These are phyloP conservation scores for Campoplex nolae DNA, from an alignment of 2,888 invertebrate genomes.

Conservation along the genomic window DNA sequence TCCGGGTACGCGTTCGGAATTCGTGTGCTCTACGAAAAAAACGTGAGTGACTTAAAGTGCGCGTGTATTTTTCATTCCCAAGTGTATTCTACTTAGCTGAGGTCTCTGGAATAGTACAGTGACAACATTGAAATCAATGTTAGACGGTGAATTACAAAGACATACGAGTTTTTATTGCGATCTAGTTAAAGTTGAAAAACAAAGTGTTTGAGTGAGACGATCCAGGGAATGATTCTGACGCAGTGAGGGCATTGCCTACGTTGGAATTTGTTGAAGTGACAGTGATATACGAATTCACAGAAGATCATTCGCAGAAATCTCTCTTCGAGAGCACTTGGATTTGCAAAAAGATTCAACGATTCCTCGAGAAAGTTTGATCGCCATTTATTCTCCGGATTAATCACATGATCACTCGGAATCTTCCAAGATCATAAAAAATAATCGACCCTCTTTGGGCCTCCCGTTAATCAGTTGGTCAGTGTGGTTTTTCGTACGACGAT, in stretches of 20 bases:
- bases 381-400: background rate
- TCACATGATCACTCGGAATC: background rate
- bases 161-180: background rate
- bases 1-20: background rate
- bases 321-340: background rate
- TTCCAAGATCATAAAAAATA: background rate
- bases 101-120: background rate
- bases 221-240: background rate
- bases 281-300: background rate
- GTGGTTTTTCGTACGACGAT: slow-evolving; percentile 1
- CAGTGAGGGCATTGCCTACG: background rate
- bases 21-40: background rate
- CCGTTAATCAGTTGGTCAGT: slow-evolving; percentile 11
- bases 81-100: background rate
- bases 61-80: background rate
- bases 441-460: background rate
- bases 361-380: background rate
- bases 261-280: background rate
- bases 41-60: slow-evolving; percentile 26
- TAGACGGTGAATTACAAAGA: background rate
- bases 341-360: background rate
- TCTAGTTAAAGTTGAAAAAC: background rate
- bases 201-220: background rate
- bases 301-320: background rate
- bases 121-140: background rate